A percentile compares a stretch with the other conserved stretches of the same genome.
Conservation (phyloP, 2,888 invertebrate genomes). For the Lycaena phlaeas region DNA sequence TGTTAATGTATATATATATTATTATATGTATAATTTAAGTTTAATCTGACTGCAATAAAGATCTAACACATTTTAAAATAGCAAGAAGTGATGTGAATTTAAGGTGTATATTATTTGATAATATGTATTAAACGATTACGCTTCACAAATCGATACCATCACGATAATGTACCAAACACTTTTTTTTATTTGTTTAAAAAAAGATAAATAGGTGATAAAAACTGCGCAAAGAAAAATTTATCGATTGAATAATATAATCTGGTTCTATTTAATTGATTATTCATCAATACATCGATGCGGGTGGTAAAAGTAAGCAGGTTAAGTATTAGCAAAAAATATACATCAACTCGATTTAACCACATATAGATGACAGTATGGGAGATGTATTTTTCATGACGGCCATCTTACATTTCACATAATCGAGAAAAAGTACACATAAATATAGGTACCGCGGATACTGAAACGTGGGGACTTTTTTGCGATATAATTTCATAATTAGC, state of each 20-base stretch:
- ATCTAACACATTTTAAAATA: too few relatives aligned
- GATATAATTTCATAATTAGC: conserved; percentile 32
- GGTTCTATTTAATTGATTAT: conserved; percentile 28
- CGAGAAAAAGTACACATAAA: conserved; percentile 8
- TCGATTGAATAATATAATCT: conserved; percentile 21
- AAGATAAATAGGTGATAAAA: too few relatives aligned
- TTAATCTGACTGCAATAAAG: too few relatives aligned
- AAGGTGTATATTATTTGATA: too few relatives aligned
- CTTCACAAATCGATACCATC: too few relatives aligned
- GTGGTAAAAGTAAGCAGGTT: conserved; percentile 27
- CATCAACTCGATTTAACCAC: conserved; percentile 22
- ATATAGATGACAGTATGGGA: conserved; percentile 22
- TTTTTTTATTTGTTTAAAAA: too few relatives aligned
- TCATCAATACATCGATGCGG: conserved; percentile 29
- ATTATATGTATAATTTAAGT: too few relatives aligned
- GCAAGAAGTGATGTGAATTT: too few relatives aligned
- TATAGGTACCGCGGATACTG: neutral
- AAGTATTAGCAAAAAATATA: conserved; percentile 24
- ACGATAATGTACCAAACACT: too few relatives aligned
- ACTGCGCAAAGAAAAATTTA: conserved; percentile 13
- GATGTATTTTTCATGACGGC: conserved; percentile 23
- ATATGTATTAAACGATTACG: too few relatives aligned
- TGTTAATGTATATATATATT: too few relatives aligned
- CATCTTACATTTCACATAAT: conserved; percentile 13
- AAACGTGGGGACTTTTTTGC: conserved; percentile 28